phyloP scores from a whole-genome alignment of 2,113 vertebrate species.

The Candoia aspera region DNA sequence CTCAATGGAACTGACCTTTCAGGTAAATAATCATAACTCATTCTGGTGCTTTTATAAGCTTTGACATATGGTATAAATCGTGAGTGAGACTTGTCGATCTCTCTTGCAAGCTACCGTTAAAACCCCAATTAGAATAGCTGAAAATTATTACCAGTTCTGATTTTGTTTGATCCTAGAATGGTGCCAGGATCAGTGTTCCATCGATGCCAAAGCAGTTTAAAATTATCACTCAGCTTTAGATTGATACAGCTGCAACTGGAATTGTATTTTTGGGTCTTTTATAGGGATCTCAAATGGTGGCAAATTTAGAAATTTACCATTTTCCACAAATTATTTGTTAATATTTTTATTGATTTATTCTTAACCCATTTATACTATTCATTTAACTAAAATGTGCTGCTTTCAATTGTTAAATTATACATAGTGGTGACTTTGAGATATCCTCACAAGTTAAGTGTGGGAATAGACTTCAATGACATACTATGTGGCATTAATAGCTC shows the following conservation, averaged over 20 bases:
- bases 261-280: slow-evolving; percentile 28
- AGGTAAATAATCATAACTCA: background rate
- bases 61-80: background rate
- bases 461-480: slow-evolving; percentile 56
- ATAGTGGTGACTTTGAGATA: slow-evolving; percentile 68
- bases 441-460: slow-evolving; percentile 54
- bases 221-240: background rate
- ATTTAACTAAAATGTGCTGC: slow-evolving; percentile 50
- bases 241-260: slow-evolving; percentile 24
- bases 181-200: slow-evolving; percentile 27
- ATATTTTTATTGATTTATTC: slow-evolving; percentile 29
- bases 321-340: background rate
- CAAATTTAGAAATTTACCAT: background rate
- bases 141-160: background rate
- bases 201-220: slow-evolving; percentile 44
- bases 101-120: background rate
- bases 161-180: slow-evolving; percentile 30
- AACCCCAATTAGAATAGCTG: background rate
- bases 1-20: background rate
- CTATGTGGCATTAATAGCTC: slow-evolving; percentile 35
- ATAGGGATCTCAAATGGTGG: background rate
- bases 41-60: background rate
- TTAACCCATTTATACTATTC: slow-evolving; percentile 31
- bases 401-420: slow-evolving; percentile 58
- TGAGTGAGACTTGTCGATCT: background rate